These are phyloP conservation scores for Nematostella vectensis DNA, from an alignment of 92 coral and sea anemone species.

Conservation along the genomic window DNA sequence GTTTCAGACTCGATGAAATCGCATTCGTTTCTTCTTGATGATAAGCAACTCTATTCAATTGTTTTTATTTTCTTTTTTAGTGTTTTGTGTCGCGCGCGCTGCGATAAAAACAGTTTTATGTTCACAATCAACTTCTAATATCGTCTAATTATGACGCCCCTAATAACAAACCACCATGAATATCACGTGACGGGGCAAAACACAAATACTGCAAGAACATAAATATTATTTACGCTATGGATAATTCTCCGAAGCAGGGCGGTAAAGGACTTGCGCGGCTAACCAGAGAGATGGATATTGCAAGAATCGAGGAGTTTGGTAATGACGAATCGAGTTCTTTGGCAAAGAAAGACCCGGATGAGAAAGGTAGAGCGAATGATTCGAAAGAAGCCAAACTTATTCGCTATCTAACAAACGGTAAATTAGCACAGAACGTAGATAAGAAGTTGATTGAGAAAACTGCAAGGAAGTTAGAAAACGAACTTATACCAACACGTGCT, in stretches of 20 bases:
- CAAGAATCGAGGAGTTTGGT: not conserved
- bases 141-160: no score
- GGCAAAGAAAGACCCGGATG: not conserved
- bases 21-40: no score
- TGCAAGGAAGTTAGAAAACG: not conserved
- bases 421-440: not conserved
- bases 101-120: no score
- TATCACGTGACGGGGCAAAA: no score
- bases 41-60: no score
- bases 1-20: no score
- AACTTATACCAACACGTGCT: not conserved
- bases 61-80: no score
- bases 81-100: no score
- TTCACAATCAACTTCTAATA: no score
- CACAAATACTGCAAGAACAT: no score
- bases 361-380: not conserved
- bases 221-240: no score
- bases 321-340: not conserved
- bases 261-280: not conserved
- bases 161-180: no score
- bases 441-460: not conserved
- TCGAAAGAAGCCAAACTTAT: not conserved
- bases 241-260: not conserved
- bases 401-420: not conserved
- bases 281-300: slow-evolving; percentile 1